A percentile compares a stretch with the other conserved stretches of the same genome.
Conservation (phyloP, 2,797 vertebrate species). For the Mormyrops boulengeri region DNA sequence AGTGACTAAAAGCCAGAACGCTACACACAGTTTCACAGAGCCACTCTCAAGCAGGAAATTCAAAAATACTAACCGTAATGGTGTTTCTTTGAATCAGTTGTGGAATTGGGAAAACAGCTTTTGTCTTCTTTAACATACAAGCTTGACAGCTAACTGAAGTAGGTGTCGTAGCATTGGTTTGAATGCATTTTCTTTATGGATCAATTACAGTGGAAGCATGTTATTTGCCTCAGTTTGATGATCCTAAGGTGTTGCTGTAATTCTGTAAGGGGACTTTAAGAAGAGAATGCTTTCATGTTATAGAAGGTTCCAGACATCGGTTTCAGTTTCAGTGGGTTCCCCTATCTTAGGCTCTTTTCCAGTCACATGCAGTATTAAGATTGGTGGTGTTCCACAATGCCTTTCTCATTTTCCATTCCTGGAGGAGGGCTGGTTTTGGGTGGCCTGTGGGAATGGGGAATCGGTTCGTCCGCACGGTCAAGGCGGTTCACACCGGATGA, state of each 20-base stretch:
- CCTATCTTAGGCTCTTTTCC: neutral
- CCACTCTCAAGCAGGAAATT: neutral
- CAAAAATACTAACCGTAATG: neutral
- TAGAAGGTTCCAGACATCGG: neutral
- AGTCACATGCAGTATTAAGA: neutral
- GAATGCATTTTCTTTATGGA: neutral
- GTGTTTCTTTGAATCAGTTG: neutral
- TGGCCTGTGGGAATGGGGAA: neutral
- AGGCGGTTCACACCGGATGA: neutral
- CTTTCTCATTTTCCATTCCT: neutral
- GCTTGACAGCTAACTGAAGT: neutral
- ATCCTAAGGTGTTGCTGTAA: neutral
- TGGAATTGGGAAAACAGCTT: neutral
- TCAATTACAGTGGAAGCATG: neutral
- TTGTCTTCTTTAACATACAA: neutral
- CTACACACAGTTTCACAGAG: neutral
- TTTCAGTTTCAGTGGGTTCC: neutral
- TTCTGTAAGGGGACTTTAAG: neutral
- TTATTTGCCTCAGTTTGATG: neutral
- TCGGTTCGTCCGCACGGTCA: neutral
- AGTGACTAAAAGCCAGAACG: neutral
- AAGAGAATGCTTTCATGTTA: neutral
- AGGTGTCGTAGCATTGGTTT: neutral
- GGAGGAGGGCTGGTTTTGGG: neutral
- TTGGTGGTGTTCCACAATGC: neutral